A percentile compares a stretch with the other conserved stretches of the same genome.
phyloP scores from a whole-genome alignment of 2,888 invertebrate species.

The Pegoplata infirma region DNA sequence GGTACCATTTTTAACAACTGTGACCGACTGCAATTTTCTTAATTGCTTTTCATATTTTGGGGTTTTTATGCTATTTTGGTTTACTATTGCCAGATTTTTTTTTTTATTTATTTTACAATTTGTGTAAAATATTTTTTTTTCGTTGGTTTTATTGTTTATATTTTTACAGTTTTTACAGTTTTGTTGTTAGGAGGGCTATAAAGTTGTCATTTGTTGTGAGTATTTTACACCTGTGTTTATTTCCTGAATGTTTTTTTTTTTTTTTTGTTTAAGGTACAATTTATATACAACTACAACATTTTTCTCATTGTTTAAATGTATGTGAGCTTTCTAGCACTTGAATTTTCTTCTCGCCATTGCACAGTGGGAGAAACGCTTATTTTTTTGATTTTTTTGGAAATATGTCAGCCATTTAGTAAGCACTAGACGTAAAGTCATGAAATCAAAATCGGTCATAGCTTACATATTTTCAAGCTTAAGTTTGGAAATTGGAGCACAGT shows the following conservation, averaged over 20 bases:
- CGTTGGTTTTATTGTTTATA: neutral
- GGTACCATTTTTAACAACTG: no score
- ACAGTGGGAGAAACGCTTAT: no score
- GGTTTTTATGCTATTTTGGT: no score
- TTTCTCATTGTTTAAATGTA: conserved; percentile 3
- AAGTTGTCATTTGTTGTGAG: conserved; percentile 38
- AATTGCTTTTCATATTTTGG: neutral
- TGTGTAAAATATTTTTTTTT: neutral
- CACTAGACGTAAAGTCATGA: no score
- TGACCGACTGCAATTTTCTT: neutral
- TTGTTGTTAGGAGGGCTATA: conserved; percentile 5
- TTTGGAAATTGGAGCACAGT: no score
- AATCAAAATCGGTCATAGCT: no score
- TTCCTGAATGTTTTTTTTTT: no score
- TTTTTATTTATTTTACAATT: neutral
- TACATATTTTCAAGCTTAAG: no score
- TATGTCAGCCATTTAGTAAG: no score
- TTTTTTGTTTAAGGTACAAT: neutral
- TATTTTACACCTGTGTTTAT: conserved; percentile 32
- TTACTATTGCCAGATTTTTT: no score
- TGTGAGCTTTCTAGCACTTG: neutral
- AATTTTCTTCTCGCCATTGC: neutral
- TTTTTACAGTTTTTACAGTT: neutral
- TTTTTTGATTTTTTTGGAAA: no score
- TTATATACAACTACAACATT: no score